phyloP scores from a whole-genome alignment of 2,113 vertebrate species.

The Ameiurus melas region DNA sequence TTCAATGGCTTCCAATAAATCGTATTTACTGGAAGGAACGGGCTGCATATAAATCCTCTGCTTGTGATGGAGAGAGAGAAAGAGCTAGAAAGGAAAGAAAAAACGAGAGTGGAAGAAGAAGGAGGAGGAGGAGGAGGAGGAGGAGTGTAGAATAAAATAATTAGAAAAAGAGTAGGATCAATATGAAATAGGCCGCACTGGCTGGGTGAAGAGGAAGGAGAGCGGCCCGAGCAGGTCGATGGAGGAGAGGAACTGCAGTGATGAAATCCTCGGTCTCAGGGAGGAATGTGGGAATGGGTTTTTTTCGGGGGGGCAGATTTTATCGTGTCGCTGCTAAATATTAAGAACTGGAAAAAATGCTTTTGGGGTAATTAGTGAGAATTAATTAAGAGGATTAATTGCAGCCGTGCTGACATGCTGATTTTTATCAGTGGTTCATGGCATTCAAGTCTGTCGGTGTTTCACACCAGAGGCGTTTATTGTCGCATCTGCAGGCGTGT shows the following conservation, averaged over 20 bases:
- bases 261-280: conserved; percentile 70
- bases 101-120: neutral
- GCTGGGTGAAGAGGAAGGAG: conserved; percentile 70
- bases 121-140: conserved; percentile 46
- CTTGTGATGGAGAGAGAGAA: conserved; percentile 11
- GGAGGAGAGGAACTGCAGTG: conserved; percentile 66
- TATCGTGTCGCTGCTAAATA: neutral
- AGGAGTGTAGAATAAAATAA: conserved; percentile 64
- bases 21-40: conserved; percentile 63
- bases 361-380: conserved; percentile 1
- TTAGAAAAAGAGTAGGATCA: conserved; percentile 61
- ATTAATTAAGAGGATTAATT: conserved; percentile 16
- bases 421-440: conserved; percentile 1
- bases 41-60: conserved; percentile 59
- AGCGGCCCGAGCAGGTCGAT: conserved; percentile 70
- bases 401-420: neutral
- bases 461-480: conserved; percentile 5
- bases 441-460: conserved; percentile 9
- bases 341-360: neutral
- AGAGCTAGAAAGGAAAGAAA: conserved; percentile 47
- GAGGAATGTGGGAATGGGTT: conserved; percentile 49
- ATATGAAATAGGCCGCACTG: conserved; percentile 70
- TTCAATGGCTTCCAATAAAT: conserved; percentile 50
- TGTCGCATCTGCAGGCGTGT: neutral
- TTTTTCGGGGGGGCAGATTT: conserved; percentile 51